Percentiles rank a stretch among this genome's conserved stretches.
These are phyloP conservation scores for Alethe castanea DNA, from an alignment of 2,113 vertebrate genomes.

Conservation along the genomic window DNA sequence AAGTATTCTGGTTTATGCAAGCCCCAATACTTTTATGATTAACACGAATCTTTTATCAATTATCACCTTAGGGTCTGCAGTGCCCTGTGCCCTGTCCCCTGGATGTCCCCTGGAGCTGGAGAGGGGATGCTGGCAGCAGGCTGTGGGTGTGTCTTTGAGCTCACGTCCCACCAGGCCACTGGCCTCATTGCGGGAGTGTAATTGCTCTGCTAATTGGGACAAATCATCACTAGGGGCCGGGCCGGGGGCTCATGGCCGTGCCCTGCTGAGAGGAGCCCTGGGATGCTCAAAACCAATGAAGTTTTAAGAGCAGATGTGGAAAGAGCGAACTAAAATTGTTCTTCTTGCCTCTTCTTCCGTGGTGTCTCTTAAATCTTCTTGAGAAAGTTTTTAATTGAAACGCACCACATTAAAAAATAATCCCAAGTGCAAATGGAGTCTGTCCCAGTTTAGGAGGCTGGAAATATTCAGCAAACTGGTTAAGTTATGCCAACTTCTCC, in stretches of 20 bases:
- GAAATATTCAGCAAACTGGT: not conserved
- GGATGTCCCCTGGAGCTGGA: not conserved
- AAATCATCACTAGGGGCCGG: not conserved
- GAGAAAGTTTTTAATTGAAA: not conserved
- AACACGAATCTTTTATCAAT: too few species aligned
- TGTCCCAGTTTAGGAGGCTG: not conserved
- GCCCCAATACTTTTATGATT: too few species aligned
- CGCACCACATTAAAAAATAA: not conserved
- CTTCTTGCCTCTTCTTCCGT: not conserved
- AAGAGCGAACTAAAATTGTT: not conserved
- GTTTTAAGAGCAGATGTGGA: not conserved
- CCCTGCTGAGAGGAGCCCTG: not conserved
- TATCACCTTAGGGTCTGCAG: not conserved
- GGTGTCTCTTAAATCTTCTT: not conserved
- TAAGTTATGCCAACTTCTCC: not conserved
- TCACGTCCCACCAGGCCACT: not conserved
- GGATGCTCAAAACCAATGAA: not conserved
- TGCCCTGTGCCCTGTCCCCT: not conserved
- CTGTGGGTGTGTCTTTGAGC: not conserved
- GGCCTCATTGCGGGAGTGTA: slow-evolving; percentile 19
- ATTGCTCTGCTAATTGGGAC: slow-evolving; percentile 50
- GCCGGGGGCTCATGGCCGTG: not conserved
- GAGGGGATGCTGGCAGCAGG: not conserved
- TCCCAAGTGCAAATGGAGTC: not conserved
- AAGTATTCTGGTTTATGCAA: too few species aligned